Base-by-base conservation (phyloP, 2,888 invertebrate genomes). In the Philhelius pedissequus region DNA sequence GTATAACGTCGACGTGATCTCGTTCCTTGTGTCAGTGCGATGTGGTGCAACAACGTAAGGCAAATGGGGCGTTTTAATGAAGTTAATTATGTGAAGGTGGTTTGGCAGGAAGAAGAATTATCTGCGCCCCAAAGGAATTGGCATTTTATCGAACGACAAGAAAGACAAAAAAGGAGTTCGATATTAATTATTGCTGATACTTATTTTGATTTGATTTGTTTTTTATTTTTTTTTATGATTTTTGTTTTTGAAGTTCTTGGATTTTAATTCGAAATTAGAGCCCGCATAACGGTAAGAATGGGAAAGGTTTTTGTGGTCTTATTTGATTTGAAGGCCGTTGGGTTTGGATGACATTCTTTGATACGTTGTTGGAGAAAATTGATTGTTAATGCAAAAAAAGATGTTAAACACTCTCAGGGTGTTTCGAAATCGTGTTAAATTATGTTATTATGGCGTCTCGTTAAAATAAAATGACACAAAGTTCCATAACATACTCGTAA, bases 1-100 rank as follows among this genome's bases (percentile, higher is more conserved):
- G 50, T 13, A 22, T 20, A 25, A n/a, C n/a, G 15, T 6, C 25
- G 27, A 15, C 15, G 6, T 43, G 27, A n/a, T n/a, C n/a, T 27
- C 13, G 18, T 18, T 27, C 48, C 32, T 35, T 11, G 7, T 43
- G 25, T 60, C 62, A 62, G 48, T 64, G n/a, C n/a, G 22, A 22
- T 22, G 64, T 30, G 27, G 62, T 62, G 30, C 6, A 43, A 30
- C 40, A 40, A 30, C 2, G 64, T 48, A 32, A 64, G 38, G 45
- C 52, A 75, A 80, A 80, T 68, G 79, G 84, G 84, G 84, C 84
- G 84, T 84, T 84, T 64, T 84, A 84, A 84, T 84, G 84, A 84
- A 84, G 79, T 80, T 84, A 84, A 84, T 84, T 80, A 84, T 84
- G 84, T 84, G 84, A 84, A 80, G 84, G 84, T 80, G 79, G 84